Base-by-base conservation (phyloP, 2,797 vertebrate species). In the Champsocephalus gunnari region DNA sequence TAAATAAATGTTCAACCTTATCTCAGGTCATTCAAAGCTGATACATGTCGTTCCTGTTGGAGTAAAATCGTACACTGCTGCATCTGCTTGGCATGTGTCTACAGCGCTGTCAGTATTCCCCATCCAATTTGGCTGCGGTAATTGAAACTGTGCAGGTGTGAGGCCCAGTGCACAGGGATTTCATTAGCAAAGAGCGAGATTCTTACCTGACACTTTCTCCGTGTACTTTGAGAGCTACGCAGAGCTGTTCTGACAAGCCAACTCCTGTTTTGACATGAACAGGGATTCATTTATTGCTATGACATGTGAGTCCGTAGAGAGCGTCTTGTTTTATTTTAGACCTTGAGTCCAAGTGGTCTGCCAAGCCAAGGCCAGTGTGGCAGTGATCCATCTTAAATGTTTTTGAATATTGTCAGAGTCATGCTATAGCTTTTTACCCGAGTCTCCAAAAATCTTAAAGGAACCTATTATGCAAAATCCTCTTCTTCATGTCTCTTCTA, bases 131-230 rank as follows among this genome's bases (percentile, higher is more conserved):
- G 75, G 77, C 74, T 38, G 77, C 38, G 65, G 88, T 92, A 90
- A 93, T 89, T 91, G 87, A 93, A 93, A 90, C 61, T 19, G 77
- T 75, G 82, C 89, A 89, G 85, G 84, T 92, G 84, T 79, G 81
- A 83, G 74, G 77, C 84, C 71, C 73, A 11, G 81, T 78, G 85
- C 84, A 60, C 71, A 58, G 89, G 85, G 91, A 92, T 87, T 92
- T 93, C 85, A 92, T 93, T 91, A 90, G 89, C 28, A 79, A 82
- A 81, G 88, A 82, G 62, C 86, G 66, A 87, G 85, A 63, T 83
- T 89, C 34, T 83, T 79, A 77, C 71, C 73, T 90, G 92, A 93
- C 90, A 89, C 84, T 88, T 75, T 92, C 93, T 82, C 58, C 65
- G 59, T 76, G 74, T 7, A 72, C 70, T 61, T 41, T 0, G 12